A percentile compares a stretch with the other conserved stretches of the same genome.
Conservation (phyloP, 2,113 vertebrate species). For the Capreolus pygargus region DNA sequence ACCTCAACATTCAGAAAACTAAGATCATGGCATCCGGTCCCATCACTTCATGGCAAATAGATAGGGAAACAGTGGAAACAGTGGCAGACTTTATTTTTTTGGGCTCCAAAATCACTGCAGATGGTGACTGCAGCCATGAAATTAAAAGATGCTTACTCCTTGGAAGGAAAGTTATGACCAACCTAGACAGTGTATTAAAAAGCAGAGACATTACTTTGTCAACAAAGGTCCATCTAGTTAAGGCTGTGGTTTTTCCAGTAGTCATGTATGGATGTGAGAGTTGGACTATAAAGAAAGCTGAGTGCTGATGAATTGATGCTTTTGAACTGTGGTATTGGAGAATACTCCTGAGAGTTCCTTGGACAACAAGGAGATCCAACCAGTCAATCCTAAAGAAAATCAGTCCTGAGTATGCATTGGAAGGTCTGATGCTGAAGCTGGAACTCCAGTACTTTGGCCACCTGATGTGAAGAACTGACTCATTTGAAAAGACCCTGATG, state of each 20-base stretch:
- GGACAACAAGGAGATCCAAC: not conserved
- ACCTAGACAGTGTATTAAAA: not conserved
- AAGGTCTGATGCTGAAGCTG: not conserved
- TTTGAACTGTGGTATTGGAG: not conserved
- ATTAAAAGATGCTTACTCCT: not conserved
- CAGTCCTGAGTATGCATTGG: not conserved
- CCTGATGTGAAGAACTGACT: not conserved
- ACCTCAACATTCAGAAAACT: not conserved
- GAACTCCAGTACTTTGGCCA: not conserved
- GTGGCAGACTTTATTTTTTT: not conserved
- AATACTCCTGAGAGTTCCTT: not conserved
- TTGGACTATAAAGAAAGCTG: not conserved
- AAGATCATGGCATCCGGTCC: not conserved
- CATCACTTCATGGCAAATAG: not conserved
- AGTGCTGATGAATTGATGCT: not conserved
- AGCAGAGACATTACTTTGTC: not conserved
- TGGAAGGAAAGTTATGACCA: not conserved
- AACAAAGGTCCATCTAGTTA: not conserved
- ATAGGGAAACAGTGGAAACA: not conserved
- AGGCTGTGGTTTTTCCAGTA: not conserved
- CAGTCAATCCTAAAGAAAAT: not conserved
- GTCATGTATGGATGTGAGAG: not conserved
- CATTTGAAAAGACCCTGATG: not conserved
- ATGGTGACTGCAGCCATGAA: not conserved
- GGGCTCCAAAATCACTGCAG: not conserved